Evolutionary conservation across 2,113 vertebrate species (phyloP), one percentile per base, ranked within the genome.

Genomic region (Xerus inauris): DNA sequence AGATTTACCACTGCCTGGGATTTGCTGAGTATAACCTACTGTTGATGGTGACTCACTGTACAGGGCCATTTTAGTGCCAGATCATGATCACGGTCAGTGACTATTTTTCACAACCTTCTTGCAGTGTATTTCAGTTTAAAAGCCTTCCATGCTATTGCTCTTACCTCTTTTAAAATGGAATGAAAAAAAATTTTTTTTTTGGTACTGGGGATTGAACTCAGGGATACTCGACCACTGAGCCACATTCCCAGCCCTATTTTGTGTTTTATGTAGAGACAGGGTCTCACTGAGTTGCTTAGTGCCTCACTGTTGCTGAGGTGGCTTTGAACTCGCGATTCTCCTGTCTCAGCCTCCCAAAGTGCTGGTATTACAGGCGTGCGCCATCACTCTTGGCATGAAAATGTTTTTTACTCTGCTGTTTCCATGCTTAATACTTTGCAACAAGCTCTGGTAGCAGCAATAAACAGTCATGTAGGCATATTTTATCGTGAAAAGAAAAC

Each of bases 1-100:
- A 89, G 92, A 91, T 94, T 97, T 92, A 62, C 82, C 72, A 72
- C 69, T 42, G 54, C 92, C 89, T 95, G 77, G 42, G 69, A 81
- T 93, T 95, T 67, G 87, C 76, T 54, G 32, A 84, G 75, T 62
- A 6, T 69, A 76, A 76, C 32, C n/a, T 26, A 3, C n/a, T 92
- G 17, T 72, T 90, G 6, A 9, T 62, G 19, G 75, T 67, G 77
- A 89, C n/a, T 67, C 49, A 35, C 22, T 13, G 3, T 35, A 38
- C 5, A 38, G 94, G 42, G 73, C 51, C 51, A 75, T 19, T 93
- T 94, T 77, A 35, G 84, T 71, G 67, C 38, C 40, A 40, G 38
- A n/a, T 54, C 57, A 77, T 24, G 54, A 64, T 54, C 51, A 35
- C 8, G 6, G 85, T 76, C 54, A 65, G 30, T 75, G 8, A 30